Percentiles rank a stretch among this genome's conserved stretches.
Evolutionary conservation across 2,113 vertebrate species (phyloP).

Genomic region (Fregetta grallaria): DNA sequence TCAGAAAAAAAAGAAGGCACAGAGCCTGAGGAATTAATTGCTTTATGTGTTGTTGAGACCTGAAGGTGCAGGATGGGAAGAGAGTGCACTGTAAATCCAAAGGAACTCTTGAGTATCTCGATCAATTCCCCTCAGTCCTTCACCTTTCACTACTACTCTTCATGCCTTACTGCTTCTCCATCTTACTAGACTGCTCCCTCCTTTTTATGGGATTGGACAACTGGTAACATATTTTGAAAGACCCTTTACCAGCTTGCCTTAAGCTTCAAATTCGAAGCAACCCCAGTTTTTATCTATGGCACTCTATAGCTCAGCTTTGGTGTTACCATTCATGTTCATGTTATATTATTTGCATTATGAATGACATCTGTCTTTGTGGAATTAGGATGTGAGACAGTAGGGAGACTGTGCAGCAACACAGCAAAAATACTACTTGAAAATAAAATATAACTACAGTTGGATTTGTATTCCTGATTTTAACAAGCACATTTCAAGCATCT

Average conservation of each 20-base stretch:
- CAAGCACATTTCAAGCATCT: not conserved
- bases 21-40: not conserved
- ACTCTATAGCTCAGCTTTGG: not conserved
- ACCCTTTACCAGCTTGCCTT: not conserved
- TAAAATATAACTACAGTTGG: not conserved
- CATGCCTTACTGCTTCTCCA: not conserved
- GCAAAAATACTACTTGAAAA: not conserved
- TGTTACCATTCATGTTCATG: not conserved
- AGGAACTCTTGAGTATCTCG: not conserved
- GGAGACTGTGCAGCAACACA: not conserved
- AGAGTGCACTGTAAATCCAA: not conserved
- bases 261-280: not conserved
- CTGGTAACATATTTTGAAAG: not conserved
- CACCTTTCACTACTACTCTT: not conserved
- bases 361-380: not conserved
- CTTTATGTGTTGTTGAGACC: not conserved
- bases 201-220: not conserved
- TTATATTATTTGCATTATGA: not conserved
- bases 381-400: fast-evolving
- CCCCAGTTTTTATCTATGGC: not conserved
- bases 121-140: not conserved
- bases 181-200: not conserved
- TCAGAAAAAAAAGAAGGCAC: not conserved
- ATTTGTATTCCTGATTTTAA: not conserved
- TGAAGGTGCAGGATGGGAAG: not conserved